Conservation (phyloP, 2,797 vertebrate genomes). For the Orientallactaga sibirica region DNA sequence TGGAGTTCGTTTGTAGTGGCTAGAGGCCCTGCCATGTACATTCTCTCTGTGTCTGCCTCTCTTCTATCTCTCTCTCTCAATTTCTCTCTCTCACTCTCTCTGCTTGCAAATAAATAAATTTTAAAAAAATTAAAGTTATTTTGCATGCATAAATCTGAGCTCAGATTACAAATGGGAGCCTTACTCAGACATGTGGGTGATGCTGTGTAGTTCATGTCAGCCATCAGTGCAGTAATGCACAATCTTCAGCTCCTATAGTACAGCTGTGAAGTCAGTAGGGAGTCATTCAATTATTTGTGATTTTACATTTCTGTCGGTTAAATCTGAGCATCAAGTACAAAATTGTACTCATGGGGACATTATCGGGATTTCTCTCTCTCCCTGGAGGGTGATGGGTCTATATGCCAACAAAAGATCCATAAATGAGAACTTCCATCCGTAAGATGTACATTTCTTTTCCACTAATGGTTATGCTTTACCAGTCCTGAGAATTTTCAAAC, state of each 20-base stretch:
- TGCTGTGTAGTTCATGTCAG: constrained; percentile 4
- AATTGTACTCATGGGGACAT: constrained; percentile 81
- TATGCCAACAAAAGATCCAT: constrained; percentile 80
- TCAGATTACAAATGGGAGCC: constrained; percentile 58
- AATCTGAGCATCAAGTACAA: constrained; percentile 82
- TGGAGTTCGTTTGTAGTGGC: no score
- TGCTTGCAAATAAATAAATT: no score
- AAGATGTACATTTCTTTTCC: constrained; percentile 68
- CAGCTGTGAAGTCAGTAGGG: constrained; percentile 74
- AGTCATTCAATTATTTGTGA: constrained; percentile 77
- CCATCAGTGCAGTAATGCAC: constrained; percentile 44
- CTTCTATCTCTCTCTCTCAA: no score
- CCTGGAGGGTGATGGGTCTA: constrained; percentile 76
- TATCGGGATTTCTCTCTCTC: constrained; percentile 82
- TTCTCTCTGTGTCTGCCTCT: no score
- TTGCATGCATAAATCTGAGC: constrained; percentile 26
- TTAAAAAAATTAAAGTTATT: no score
- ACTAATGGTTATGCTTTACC: background rate
- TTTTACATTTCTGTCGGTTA: constrained; percentile 85
- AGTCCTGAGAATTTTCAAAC: constrained; percentile 22
- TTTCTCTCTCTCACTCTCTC: no score
- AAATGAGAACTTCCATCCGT: constrained; percentile 74
- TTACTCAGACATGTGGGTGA: background rate
- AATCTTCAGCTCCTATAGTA: background rate
- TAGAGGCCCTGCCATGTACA: no score